phyloP scores from a whole-genome alignment of 2,113 vertebrate species.

The Pygoscelis adeliae region DNA sequence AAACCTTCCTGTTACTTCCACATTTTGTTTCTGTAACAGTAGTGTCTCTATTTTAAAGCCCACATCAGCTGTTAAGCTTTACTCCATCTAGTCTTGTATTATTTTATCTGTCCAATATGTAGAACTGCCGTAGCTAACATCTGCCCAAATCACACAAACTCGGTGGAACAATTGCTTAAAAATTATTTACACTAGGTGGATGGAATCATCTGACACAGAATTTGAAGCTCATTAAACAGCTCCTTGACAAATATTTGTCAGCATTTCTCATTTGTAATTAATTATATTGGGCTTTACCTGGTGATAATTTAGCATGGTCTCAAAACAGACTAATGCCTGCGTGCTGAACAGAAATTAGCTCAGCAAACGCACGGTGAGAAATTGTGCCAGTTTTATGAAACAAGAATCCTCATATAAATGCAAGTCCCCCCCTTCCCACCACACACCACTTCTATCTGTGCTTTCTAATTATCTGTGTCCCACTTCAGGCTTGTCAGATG shows the following conservation, averaged over 20 bases:
- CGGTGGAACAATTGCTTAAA: conserved; percentile 44
- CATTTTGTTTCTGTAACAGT: not conserved
- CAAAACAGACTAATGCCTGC: conserved; percentile 1
- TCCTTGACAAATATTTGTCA: conserved; percentile 61
- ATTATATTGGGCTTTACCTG: conserved; percentile 48
- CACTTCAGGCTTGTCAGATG: conserved; percentile 35
- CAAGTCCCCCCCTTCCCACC: not conserved
- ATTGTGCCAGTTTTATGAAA: not conserved
- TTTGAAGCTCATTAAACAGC: conserved; percentile 45
- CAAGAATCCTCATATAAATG: not conserved
- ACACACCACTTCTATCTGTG: not conserved
- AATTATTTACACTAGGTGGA: conserved; percentile 62
- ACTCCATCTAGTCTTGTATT: not conserved
- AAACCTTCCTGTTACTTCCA: not conserved
- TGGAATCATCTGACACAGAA: conserved; percentile 50
- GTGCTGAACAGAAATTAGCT: conserved; percentile 11
- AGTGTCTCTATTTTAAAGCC: not conserved
- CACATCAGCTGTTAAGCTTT: not conserved
- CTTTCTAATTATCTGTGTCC: conserved; percentile 35
- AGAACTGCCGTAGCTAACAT: not conserved
- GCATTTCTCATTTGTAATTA: conserved; percentile 64
- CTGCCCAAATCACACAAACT: conserved; percentile 27
- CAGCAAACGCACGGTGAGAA: not conserved
- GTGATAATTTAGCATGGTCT: conserved; percentile 1
- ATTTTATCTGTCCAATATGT: not conserved